phyloP scores from a whole-genome alignment of 1,140 invertebrate genomes.

The Drosophila repletoides region DNA sequence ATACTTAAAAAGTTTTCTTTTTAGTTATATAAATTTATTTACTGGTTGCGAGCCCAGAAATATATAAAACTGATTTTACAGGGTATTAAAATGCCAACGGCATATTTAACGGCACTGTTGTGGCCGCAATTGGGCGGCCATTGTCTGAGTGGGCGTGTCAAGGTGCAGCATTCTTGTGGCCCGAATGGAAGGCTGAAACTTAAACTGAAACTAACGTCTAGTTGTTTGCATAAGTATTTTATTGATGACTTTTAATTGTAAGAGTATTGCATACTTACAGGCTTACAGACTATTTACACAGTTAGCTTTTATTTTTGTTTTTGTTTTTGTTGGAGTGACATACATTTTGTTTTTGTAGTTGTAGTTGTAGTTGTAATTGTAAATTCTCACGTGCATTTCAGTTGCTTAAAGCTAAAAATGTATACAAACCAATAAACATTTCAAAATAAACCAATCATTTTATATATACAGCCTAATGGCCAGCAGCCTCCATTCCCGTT shows the following conservation, averaged over 20 bases:
- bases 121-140: slow-evolving; percentile 26
- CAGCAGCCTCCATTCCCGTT: no score
- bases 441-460: slow-evolving; percentile 14
- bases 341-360: slow-evolving; percentile 20
- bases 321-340: slow-evolving; percentile 23
- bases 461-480: background rate
- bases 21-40: no score
- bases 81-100: slow-evolving; percentile 8
- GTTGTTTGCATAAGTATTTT: slow-evolving; percentile 49
- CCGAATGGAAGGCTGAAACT: background rate
- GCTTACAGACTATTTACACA: slow-evolving; percentile 70
- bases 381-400: slow-evolving; percentile 81
- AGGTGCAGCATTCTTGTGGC: background rate
- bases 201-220: slow-evolving; percentile 11
- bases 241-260: slow-evolving; percentile 70
- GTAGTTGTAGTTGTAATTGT: slow-evolving; percentile 31
- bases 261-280: slow-evolving; percentile 64
- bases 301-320: slow-evolving; percentile 29
- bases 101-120: slow-evolving; percentile 66
- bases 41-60: no score
- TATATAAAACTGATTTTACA: background rate
- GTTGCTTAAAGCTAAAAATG: slow-evolving; percentile 78
- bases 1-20: no score
- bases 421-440: slow-evolving; percentile 34
- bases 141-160: slow-evolving; percentile 17